Percentiles rank a stretch among this genome's conserved stretches.
phyloP scores from a whole-genome alignment of 2,888 invertebrate genomes.

The Noctua janthina region DNA sequence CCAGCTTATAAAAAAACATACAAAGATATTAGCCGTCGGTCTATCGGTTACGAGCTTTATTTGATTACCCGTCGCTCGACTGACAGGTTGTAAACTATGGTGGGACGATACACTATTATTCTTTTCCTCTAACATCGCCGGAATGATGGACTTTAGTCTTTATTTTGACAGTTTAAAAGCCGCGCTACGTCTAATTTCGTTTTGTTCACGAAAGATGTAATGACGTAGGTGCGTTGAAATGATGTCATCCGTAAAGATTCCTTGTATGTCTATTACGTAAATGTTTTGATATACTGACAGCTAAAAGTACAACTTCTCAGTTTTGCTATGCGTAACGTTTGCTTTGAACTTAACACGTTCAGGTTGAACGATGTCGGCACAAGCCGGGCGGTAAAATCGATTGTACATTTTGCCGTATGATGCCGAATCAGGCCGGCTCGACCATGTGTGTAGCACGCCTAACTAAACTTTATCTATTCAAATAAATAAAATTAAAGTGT shows the following conservation, averaged over 20 bases:
- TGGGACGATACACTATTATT: constrained; percentile 45
- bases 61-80: constrained; percentile 48
- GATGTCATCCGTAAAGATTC: constrained; percentile 42
- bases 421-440: background rate
- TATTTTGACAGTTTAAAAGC: constrained; percentile 65
- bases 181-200: constrained; percentile 28
- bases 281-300: background rate
- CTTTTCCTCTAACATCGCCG: constrained; percentile 40
- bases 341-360: constrained; percentile 14
- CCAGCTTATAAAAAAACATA: constrained; percentile 3
- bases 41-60: constrained; percentile 48
- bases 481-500: background rate
- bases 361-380: background rate
- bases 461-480: background rate
- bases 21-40: background rate
- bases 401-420: background rate
- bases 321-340: constrained; percentile 19
- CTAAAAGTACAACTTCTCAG: constrained; percentile 9
- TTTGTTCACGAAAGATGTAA: constrained; percentile 18
- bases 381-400: background rate
- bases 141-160: constrained; percentile 44
- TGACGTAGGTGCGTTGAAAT: constrained; percentile 30
- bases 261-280: constrained; percentile 15
- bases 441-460: background rate
- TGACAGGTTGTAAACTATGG: constrained; percentile 52